These are phyloP conservation scores for Gallinago jamesoni DNA, from an alignment of 2,113 vertebrate species.

Conservation along the genomic window DNA sequence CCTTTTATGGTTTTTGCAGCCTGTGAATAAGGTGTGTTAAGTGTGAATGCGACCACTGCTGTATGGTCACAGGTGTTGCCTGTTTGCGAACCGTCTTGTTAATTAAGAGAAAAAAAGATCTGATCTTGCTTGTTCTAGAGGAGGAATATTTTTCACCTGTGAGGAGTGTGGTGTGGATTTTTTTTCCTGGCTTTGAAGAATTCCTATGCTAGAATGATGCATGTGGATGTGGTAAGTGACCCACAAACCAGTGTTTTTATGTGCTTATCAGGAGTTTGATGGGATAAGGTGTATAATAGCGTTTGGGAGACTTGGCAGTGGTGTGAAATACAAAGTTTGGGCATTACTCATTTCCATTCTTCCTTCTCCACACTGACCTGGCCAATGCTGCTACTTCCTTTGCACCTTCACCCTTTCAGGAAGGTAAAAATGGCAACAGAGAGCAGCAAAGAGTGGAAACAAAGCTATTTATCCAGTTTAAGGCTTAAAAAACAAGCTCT, in stretches of 20 bases:
- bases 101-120: background rate
- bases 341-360: background rate
- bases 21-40: background rate
- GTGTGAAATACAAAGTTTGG: background rate
- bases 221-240: background rate
- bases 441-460: background rate
- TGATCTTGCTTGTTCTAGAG: background rate
- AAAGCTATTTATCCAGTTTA: background rate
- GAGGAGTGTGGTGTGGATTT: background rate
- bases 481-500: background rate
- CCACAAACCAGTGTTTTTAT: accelerated
- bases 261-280: background rate
- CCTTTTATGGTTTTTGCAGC: slow-evolving; percentile 19
- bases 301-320: background rate
- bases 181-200: background rate
- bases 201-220: background rate
- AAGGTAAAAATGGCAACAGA: background rate
- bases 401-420: background rate
- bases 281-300: background rate
- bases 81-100: background rate
- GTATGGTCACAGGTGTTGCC: background rate
- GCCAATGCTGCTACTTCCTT: accelerated
- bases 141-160: background rate
- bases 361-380: background rate
- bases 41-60: background rate